phyloP scores from a whole-genome alignment of 1,140 invertebrate genomes.

The Leptinotarsa texana region DNA sequence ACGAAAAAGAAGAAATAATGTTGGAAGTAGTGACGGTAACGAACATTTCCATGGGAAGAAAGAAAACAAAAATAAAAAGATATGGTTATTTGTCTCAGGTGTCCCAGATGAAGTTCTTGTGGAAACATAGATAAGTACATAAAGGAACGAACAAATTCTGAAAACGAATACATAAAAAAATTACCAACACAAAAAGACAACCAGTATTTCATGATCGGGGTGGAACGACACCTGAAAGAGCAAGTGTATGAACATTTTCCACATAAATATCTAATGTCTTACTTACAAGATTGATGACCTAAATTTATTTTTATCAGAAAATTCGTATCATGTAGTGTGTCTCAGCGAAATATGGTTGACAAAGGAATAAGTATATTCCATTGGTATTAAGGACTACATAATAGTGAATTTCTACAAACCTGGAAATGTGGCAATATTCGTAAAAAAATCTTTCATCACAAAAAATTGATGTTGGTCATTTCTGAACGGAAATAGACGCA shows the following conservation, averaged over 20 bases:
- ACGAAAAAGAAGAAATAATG: not conserved
- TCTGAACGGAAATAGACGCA: not conserved
- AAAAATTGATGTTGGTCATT: not conserved
- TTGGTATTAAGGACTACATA: not conserved
- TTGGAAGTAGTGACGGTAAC: not conserved
- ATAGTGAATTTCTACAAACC: not conserved
- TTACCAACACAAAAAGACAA: constrained; percentile 16
- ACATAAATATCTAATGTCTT: no score
- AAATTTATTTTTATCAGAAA: not conserved
- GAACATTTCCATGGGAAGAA: not conserved
- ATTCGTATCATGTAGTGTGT: not conserved
- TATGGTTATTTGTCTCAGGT: constrained; percentile 4
- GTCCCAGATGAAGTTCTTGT: constrained; percentile 7
- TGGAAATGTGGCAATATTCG: not conserved
- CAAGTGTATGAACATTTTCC: not conserved
- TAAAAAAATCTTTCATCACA: no score
- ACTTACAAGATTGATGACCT: not conserved
- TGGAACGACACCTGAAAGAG: constrained; percentile 7
- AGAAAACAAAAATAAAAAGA: not conserved
- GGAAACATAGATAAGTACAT: not conserved
- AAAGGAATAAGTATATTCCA: not conserved
- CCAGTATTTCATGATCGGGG: constrained; percentile 4
- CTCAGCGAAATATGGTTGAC: not conserved
- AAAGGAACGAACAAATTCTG: not conserved
- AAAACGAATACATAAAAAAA: not conserved